Percentiles rank a stretch among this genome's conserved stretches.
These are phyloP conservation scores for Chesias legatella DNA, from an alignment of 2,888 invertebrate species.

Conservation along the genomic window DNA sequence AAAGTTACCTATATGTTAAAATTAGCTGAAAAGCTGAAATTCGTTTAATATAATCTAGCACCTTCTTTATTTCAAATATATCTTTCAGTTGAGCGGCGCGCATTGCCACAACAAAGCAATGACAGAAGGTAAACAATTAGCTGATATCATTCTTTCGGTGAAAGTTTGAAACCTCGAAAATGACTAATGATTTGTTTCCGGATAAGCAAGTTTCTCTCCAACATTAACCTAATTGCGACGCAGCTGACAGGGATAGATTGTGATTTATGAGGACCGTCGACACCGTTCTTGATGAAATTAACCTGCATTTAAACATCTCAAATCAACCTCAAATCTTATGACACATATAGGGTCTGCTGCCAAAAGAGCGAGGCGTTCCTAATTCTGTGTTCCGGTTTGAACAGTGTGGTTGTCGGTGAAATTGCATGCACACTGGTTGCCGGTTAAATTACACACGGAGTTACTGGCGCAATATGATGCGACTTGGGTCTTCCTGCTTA, in stretches of 20 bases:
- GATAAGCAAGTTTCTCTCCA: constrained; percentile 37
- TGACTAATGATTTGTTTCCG: constrained; percentile 21
- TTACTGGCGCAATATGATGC: too few relatives aligned
- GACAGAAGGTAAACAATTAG: constrained; percentile 12
- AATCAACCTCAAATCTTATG: neutral
- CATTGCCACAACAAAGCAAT: constrained; percentile 6
- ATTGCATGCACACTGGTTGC: too few relatives aligned
- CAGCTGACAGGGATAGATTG: constrained; percentile 55
- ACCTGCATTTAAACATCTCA: constrained; percentile 32
- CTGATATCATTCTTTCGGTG: constrained; percentile 15
- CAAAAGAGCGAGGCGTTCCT: too few relatives aligned
- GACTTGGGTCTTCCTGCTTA: too few relatives aligned
- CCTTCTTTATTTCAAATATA: neutral
- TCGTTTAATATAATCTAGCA: too few relatives aligned
- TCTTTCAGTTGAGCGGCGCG: constrained; percentile 1
- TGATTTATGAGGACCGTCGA: constrained; percentile 48
- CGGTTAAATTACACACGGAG: too few relatives aligned
- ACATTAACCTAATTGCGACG: constrained; percentile 39
- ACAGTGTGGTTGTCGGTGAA: too few relatives aligned
- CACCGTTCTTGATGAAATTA: constrained; percentile 37
- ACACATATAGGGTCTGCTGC: too few relatives aligned
- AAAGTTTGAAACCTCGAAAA: constrained; percentile 16
- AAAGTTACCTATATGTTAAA: too few relatives aligned
- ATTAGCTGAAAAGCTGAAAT: too few relatives aligned
- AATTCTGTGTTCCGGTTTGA: too few relatives aligned